Base-by-base conservation (phyloP, 2,797 vertebrate genomes). In the Petrocephalus schoutedeni region DNA sequence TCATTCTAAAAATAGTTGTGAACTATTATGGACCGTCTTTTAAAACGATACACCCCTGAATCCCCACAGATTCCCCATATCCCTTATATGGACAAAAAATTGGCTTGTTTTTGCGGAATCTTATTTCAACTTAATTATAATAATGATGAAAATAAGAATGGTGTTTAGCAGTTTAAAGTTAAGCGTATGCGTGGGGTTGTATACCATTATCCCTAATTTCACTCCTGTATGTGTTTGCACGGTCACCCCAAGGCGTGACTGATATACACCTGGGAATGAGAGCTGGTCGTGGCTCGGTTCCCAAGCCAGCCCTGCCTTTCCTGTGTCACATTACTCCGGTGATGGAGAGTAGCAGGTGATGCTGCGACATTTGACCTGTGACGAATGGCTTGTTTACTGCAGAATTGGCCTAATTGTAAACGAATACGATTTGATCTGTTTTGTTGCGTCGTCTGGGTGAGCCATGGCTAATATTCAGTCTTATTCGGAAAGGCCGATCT, bases 341-440 rank as follows among this genome's bases (percentile, higher is more conserved):
- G 95, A 97, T 87, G 91, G 94, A 94, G 94, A 91, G 93, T 90
- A 95, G 91, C 94, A 97, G 95, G 92, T 97, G 94, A 87, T 28
- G 86, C 74, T 49, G 28, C 89, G 91, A 93, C 91, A 91, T 93
- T 93, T 92, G 90, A 91, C 92, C 92, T 94, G 92, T 91, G 84
- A 88, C 74, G 61, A 74, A 58, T 49, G 59, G 7, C 84, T 88
- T 88, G 84, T 88, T 88, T 88, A 88, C 64, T 53, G 7, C 53
- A 54, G 14, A 61, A 86, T 16, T 16, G 77, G 16, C 59, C 36
- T 77, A 56, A 77, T 88, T 86, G 88, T 84, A 87, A 89, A 64
- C 67, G n/a, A 87, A 82, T 41, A 21, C 85, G 59, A 16, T 58
- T 86, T 86, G 0, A 19, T 23, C 32, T 45, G 0, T 54, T 45